Evolutionary conservation across 1,140 invertebrate species (phyloP).

Genomic region (Archivesica marissinica): DNA sequence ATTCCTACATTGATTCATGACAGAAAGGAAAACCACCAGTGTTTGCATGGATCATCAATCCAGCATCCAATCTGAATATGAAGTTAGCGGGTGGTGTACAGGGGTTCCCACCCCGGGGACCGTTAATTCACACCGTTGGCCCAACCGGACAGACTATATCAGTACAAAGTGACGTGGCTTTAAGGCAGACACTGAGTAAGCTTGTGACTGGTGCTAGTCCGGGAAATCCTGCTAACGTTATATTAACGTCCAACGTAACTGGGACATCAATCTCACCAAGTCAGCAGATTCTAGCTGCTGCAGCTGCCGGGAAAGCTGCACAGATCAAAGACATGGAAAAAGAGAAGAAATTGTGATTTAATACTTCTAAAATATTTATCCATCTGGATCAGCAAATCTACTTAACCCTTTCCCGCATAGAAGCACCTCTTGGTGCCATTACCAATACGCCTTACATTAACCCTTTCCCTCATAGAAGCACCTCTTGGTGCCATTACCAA

Average conservation of each 20-base stretch:
- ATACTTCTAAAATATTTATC: too few species aligned
- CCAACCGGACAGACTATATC: background rate
- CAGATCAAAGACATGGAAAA: constrained; percentile 41
- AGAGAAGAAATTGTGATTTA: constrained; percentile 33
- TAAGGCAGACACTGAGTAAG: constrained; percentile 43
- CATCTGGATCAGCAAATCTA: too few species aligned
- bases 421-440: too few species aligned
- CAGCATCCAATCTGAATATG: constrained; percentile 71
- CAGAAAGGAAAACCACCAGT: constrained; percentile 78
- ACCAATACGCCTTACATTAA: too few species aligned
- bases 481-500: too few species aligned
- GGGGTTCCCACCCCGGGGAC: background rate
- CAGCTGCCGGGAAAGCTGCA: constrained; percentile 36
- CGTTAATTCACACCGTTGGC: constrained; percentile 34
- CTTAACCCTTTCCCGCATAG: too few species aligned
- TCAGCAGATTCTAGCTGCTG: constrained; percentile 48
- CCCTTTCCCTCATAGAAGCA: too few species aligned
- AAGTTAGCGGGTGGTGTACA: constrained; percentile 64
- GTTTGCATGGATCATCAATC: constrained; percentile 81
- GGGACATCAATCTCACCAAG: constrained; percentile 14
- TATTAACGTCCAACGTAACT: too few species aligned
- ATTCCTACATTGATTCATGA: too few species aligned
- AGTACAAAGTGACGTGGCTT: constrained; percentile 21
- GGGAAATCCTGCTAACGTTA: constrained; percentile 2
- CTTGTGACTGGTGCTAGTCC: background rate